Conservation (phyloP, 2,888 invertebrate genomes). For the Ophion costatus region DNA sequence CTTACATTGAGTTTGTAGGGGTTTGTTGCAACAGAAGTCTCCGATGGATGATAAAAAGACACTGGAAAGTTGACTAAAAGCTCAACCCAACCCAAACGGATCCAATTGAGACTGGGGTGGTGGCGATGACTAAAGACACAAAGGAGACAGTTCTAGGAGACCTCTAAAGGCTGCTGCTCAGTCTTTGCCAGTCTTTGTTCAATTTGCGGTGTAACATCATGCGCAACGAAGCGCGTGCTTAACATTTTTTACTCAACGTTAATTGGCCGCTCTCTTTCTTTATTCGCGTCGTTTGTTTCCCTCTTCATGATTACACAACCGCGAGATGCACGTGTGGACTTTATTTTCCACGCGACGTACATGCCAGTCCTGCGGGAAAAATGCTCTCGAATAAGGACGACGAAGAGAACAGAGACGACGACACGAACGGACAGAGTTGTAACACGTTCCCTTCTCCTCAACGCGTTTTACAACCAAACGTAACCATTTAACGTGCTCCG, state of each 20-base stretch:
- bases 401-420: background rate
- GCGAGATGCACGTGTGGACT: background rate
- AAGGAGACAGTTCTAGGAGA: background rate
- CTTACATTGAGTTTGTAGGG: too few relatives aligned
- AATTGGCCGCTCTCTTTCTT: background rate
- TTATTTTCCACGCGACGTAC: background rate
- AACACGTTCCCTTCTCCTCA: constrained; percentile 28
- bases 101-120: background rate
- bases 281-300: background rate
- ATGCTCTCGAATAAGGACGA: constrained; percentile 13
- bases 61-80: background rate
- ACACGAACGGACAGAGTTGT: constrained; percentile 31
- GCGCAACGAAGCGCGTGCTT: background rate
- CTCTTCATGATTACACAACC: background rate
- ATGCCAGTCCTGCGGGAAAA: background rate
- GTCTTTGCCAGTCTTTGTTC: background rate
- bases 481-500: constrained; percentile 32
- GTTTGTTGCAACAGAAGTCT: too few relatives aligned
- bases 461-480: constrained; percentile 53
- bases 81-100: background rate
- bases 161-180: background rate
- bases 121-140: background rate
- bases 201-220: too few relatives aligned
- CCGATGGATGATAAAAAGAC: too few relatives aligned
- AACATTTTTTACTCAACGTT: background rate